Percentiles rank a stretch among this genome's conserved stretches.
phyloP scores from a whole-genome alignment of 2,113 vertebrate genomes.

The human region DNA sequence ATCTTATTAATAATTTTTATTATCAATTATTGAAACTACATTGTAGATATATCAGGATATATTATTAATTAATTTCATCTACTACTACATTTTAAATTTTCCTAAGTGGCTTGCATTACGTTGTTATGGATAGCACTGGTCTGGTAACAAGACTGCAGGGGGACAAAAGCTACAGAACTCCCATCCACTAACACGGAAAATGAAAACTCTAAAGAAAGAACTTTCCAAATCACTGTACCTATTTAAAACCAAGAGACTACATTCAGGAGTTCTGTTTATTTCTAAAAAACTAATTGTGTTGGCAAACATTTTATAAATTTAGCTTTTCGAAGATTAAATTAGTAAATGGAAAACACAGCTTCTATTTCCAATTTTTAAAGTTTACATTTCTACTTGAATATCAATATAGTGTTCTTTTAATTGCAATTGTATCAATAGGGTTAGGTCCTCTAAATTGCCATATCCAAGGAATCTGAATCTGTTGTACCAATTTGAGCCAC shows the following conservation, averaged over 20 bases:
- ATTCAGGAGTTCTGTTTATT: not conserved
- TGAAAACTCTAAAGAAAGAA: not conserved
- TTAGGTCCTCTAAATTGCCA: not conserved
- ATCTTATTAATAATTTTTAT: not conserved
- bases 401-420: not conserved
- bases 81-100: not conserved
- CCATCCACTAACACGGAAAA: not conserved
- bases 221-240: not conserved
- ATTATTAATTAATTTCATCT: not conserved
- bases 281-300: not conserved
- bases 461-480: not conserved
- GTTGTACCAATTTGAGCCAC: not conserved
- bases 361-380: not conserved
- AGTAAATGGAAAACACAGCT: slow-evolving; percentile 22
- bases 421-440: not conserved
- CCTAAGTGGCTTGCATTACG: not conserved
- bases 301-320: not conserved
- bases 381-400: slow-evolving; percentile 4
- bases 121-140: not conserved
- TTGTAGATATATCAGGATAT: not conserved
- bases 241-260: slow-evolving; percentile 5
- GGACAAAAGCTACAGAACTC: not conserved
- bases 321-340: slow-evolving; percentile 18
- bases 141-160: not conserved
- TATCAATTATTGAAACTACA: not conserved